Evolutionary conservation across 2,797 vertebrate genomes (phyloP).

Genomic region (Diceros bicornis): DNA sequence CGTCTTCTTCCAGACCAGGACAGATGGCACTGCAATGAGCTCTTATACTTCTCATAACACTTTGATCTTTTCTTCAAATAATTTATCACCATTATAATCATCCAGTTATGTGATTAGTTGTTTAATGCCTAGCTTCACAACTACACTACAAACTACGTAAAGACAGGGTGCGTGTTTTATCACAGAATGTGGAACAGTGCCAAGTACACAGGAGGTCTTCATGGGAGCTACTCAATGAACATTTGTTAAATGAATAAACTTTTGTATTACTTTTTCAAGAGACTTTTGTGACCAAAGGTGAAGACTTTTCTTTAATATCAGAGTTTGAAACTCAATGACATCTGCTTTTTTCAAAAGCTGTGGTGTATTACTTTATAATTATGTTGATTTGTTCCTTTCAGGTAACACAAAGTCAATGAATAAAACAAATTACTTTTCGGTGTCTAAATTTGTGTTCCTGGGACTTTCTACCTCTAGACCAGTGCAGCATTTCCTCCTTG

Average conservation of each 20-base stretch:
- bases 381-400: constrained; percentile 43
- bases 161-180: background rate
- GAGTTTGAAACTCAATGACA: background rate
- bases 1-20: background rate
- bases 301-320: background rate
- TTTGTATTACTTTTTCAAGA: background rate
- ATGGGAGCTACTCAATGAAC: background rate
- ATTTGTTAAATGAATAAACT: background rate
- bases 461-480: constrained; percentile 51
- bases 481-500: constrained; percentile 55
- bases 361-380: background rate
- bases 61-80: background rate
- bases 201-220: background rate
- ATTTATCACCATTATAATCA: background rate
- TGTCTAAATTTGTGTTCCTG: constrained; percentile 68
- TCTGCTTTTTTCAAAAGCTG: background rate
- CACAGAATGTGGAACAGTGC: background rate
- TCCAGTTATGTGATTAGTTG: background rate
- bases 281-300: background rate
- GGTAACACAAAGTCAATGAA: constrained; percentile 39
- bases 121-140: background rate
- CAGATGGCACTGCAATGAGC: background rate
- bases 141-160: background rate
- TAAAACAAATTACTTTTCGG: constrained; percentile 49
- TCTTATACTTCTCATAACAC: background rate